A percentile compares a stretch with the other conserved stretches of the same genome.
These are phyloP conservation scores for Keiferia lycopersicella DNA, from an alignment of 2,888 invertebrate genomes.

Conservation along the genomic window DNA sequence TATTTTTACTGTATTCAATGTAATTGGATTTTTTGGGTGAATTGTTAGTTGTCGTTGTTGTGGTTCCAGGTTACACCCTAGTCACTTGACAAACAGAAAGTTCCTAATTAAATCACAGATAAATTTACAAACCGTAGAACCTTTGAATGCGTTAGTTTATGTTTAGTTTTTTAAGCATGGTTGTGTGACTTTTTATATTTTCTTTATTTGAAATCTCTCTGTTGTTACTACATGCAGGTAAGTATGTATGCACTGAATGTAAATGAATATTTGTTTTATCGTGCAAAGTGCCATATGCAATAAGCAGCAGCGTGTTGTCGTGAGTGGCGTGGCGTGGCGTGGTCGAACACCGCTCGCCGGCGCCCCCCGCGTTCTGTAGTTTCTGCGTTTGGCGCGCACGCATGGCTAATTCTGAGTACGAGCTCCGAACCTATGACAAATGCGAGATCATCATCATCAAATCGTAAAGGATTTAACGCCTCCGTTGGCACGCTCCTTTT, in stretches of 20 bases:
- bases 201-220: constrained; percentile 34
- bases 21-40: constrained; percentile 68
- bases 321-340: constrained; percentile 17
- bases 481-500: constrained; percentile 80
- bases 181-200: constrained; percentile 54
- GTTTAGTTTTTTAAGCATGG: constrained; percentile 70
- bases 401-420: constrained; percentile 53
- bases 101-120: constrained; percentile 66
- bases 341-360: constrained; percentile 14
- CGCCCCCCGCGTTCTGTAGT: constrained; percentile 2
- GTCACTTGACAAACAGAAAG: constrained; percentile 47
- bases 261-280: neutral
- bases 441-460: constrained; percentile 74
- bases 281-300: constrained; percentile 10
- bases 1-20: constrained; percentile 64
- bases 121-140: constrained; percentile 71
- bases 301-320: constrained; percentile 32
- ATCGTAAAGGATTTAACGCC: constrained; percentile 82
- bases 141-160: constrained; percentile 65
- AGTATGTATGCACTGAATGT: constrained; percentile 39
- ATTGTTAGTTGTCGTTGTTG: constrained; percentile 77
- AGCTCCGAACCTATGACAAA: constrained; percentile 66
- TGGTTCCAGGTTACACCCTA: constrained; percentile 80
- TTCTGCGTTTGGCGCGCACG: constrained; percentile 41
- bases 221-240: constrained; percentile 33